Evolutionary conservation across 2,113 vertebrate genomes (phyloP), one percentile per base, ranked within the genome.

Genomic region (Perca flavescens): DNA sequence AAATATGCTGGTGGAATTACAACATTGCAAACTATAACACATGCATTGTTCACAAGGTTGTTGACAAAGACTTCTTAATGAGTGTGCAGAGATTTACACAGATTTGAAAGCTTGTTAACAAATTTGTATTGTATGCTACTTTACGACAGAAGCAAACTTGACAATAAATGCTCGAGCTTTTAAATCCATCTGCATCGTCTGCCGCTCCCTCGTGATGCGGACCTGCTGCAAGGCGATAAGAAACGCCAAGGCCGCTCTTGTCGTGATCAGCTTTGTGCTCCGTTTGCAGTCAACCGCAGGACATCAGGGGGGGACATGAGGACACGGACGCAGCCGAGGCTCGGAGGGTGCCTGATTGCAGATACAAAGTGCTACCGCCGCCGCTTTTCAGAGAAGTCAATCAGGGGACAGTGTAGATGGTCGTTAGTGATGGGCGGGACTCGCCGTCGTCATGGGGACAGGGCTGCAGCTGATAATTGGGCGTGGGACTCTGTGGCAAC

Each of bases 401-500:
- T 69, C 62, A 52, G 79, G 89, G 90, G 89, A 90, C 89, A 80
- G 77, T 58, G 15, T 17, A 76, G 86, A 86, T 82, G 84, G 80
- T 77, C 46, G 77, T 68, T 74, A 49, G 63, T 4, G 63, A 88
- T 84, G 78, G 83, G 82, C 8, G 60, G 85, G 72, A 61, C 62
- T 65, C 12, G 5, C 47, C 9, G 17, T 67, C 52, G 43, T 75
- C 90, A 76, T 49, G 71, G 88, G 83, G 86, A 92, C 46, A 40
- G 63, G 72, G 71, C 74, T 49, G 77, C 3, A n/a, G 85, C 78
- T 86, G 91, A 92, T 93, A 94, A 94, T 93, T 93, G 91, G 91
- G 74, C 62, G 43, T 85, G 94, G 90, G 92, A 92, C 88, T 91
- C 28, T 14, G 61, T 82, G 84, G 90, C 88, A 89, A 89, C 93